Conservation (phyloP, 2,797 vertebrate genomes). For the Spinus olivaceus region DNA sequence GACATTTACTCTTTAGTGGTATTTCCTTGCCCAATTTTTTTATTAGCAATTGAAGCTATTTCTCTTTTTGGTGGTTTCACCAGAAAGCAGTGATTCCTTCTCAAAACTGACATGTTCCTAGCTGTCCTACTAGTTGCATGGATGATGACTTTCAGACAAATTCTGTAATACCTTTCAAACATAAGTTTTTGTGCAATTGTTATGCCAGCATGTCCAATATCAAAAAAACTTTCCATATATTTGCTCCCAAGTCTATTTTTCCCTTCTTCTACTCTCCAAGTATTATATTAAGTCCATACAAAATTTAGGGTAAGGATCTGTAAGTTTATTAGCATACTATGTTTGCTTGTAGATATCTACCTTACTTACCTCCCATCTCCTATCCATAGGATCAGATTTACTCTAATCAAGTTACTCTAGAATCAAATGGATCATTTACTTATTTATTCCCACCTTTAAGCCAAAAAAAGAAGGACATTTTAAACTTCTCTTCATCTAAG, state of each 20-base stretch:
- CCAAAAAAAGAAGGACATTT: neutral
- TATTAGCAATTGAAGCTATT: neutral
- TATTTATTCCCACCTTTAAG: neutral
- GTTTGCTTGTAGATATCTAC: neutral
- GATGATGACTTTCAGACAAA: neutral
- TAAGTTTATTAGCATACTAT: neutral
- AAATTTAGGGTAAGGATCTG: neutral
- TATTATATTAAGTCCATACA: neutral
- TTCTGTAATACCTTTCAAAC: neutral
- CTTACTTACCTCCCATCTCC: neutral
- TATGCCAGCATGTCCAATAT: neutral
- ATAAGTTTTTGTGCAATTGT: neutral
- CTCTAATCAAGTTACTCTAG: neutral
- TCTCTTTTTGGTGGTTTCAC: neutral
- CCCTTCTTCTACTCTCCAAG: neutral
- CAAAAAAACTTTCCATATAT: neutral
- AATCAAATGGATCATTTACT: neutral
- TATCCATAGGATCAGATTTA: neutral
- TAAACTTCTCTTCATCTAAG: neutral
- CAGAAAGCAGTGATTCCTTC: neutral
- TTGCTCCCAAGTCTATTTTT: neutral
- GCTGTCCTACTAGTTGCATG: neutral
- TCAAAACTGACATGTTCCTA: neutral
- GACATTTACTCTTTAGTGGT: neutral
- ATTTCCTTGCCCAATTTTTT: neutral